Evolutionary conservation across 2,888 invertebrate species (phyloP).

Genomic region (Cerastoderma edule): DNA sequence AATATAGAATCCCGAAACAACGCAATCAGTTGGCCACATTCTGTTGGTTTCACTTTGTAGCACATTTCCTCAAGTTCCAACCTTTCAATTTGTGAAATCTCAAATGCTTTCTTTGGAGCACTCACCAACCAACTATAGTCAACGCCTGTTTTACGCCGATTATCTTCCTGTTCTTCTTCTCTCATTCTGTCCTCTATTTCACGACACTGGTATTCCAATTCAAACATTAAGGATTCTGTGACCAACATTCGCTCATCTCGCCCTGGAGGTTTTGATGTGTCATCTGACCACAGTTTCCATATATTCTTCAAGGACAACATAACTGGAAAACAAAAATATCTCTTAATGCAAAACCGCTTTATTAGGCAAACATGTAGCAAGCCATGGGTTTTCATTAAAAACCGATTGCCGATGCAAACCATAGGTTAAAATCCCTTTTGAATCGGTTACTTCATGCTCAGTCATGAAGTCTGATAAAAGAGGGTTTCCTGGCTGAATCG

Average conservation of each 20-base stretch:
- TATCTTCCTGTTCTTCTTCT: conserved; percentile 71
- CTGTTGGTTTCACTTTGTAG: conserved; percentile 76
- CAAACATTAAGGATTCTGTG: conserved; percentile 74
- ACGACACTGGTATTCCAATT: conserved; percentile 75
- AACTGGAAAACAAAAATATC: neutral
- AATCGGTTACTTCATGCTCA: too few species aligned
- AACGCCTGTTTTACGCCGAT: conserved; percentile 71
- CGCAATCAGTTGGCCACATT: conserved; percentile 77
- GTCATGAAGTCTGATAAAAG: too few species aligned
- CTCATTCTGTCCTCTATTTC: conserved; percentile 69
- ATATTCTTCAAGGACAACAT: conserved; percentile 68
- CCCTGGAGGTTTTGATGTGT: conserved; percentile 62
- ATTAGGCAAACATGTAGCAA: too few species aligned
- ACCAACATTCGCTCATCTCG: conserved; percentile 69
- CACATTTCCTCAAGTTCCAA: conserved; percentile 81
- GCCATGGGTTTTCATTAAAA: too few species aligned
- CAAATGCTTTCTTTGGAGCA: conserved; percentile 69
- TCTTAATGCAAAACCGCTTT: too few species aligned
- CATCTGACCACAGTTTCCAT: conserved; percentile 66
- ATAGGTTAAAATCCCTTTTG: too few species aligned
- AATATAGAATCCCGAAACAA: conserved; percentile 76
- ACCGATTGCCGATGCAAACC: too few species aligned
- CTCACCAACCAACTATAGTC: conserved; percentile 82
- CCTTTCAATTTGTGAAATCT: conserved; percentile 80
- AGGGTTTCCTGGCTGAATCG: too few species aligned